phyloP scores from a whole-genome alignment of 2,888 invertebrate genomes.

The Notodromas monacha region DNA sequence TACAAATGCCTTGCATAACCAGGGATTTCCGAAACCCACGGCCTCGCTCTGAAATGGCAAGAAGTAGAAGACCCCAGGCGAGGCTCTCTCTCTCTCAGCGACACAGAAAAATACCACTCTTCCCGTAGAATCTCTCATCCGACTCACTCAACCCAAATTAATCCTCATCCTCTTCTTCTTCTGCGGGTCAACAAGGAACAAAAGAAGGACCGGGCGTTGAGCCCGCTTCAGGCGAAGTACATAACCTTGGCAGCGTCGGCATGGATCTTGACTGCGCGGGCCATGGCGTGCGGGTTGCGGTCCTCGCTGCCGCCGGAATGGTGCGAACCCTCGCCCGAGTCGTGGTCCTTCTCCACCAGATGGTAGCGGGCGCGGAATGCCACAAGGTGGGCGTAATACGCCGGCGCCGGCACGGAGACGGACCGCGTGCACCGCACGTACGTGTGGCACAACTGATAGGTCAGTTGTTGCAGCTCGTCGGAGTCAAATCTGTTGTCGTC shows the following conservation, averaged over 20 bases:
- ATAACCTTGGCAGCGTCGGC: slow-evolving; percentile 98
- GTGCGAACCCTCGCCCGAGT: slow-evolving; percentile 89
- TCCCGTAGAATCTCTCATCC: no score
- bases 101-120: no score
- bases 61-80: no score
- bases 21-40: no score
- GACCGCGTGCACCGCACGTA: slow-evolving; percentile 96
- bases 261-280: slow-evolving; percentile 91
- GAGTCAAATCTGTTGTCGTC: slow-evolving; percentile 97
- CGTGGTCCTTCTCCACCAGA: slow-evolving; percentile 94
- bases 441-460: slow-evolving; percentile 97
- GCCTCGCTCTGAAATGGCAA: no score
- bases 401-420: slow-evolving; percentile 94
- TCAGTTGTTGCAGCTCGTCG: slow-evolving; percentile 92
- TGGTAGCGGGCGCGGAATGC: slow-evolving; percentile 97
- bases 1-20: no score
- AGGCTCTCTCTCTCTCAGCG: no score
- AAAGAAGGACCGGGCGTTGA: no score
- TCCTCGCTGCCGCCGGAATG: slow-evolving; percentile 92
- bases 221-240: slow-evolving; percentile 97
- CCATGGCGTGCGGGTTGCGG: slow-evolving; percentile 84
- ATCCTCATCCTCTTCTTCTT: no score
- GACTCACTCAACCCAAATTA: no score
- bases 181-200: no score
- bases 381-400: slow-evolving; percentile 95